Conservation (phyloP, 53 echinoderm and acorn worm genomes). For the Stichopus horrens region DNA sequence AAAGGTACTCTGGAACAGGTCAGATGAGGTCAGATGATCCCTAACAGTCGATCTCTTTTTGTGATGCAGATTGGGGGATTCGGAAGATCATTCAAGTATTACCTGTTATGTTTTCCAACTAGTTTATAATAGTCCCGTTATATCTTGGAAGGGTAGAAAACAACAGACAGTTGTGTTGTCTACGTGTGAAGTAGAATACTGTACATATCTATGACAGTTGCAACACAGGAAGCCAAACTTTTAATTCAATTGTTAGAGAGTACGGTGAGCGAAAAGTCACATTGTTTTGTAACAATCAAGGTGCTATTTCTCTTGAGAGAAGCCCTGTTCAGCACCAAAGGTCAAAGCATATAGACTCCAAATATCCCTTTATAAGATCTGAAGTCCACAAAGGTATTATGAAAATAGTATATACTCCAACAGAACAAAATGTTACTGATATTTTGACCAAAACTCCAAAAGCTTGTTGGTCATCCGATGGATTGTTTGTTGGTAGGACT, state of each 20-base stretch:
- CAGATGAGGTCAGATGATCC: background rate
- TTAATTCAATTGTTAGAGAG: slow-evolving; percentile 42
- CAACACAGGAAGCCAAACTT: slow-evolving; percentile 49
- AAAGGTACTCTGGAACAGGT: background rate
- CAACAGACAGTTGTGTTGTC: slow-evolving; percentile 54
- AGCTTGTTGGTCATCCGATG: no score
- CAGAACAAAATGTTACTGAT: no score
- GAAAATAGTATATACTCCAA: no score
- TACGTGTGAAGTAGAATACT: slow-evolving; percentile 56
- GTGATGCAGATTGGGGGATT: slow-evolving; percentile 20
- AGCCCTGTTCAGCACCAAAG: slow-evolving; percentile 52
- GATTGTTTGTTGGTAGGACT: no score
- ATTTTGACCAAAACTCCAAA: no score
- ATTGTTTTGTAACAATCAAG: slow-evolving; percentile 53
- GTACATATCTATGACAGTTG: slow-evolving; percentile 47
- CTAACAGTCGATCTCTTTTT: background rate
- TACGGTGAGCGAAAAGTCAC: background rate
- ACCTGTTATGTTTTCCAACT: slow-evolving; percentile 50
- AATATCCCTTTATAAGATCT: slow-evolving; percentile 27
- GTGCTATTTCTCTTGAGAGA: slow-evolving; percentile 45
- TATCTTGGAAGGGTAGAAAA: slow-evolving; percentile 53
- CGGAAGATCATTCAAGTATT: slow-evolving; percentile 40
- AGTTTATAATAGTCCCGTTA: slow-evolving; percentile 24
- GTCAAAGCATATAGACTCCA: slow-evolving; percentile 54
- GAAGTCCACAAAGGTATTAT: slow-evolving; percentile 22